Percentiles rank a stretch among this genome's conserved stretches.
These are phyloP conservation scores for Hydrocynus forskahlii DNA, from an alignment of 2,797 vertebrate species.

Conservation along the genomic window DNA sequence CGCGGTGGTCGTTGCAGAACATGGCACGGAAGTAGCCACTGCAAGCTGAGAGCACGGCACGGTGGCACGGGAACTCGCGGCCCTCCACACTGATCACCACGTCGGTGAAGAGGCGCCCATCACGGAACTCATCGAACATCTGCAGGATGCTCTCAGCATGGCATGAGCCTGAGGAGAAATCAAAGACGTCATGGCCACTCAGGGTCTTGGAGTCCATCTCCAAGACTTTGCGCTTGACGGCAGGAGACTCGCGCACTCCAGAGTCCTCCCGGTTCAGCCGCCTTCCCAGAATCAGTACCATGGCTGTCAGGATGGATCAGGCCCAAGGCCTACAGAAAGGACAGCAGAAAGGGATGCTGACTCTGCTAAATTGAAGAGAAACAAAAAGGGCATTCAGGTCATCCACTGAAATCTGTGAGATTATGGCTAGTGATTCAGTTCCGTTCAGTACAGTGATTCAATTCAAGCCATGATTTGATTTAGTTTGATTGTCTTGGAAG, in stretches of 20 bases:
- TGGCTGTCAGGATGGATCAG: slow-evolving; percentile 72
- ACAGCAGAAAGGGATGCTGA: slow-evolving; percentile 7
- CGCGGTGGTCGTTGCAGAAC: slow-evolving; percentile 97
- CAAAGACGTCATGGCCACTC: slow-evolving; percentile 87
- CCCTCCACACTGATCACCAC: slow-evolving; percentile 98
- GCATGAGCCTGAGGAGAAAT: slow-evolving; percentile 92
- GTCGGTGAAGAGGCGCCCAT: slow-evolving; percentile 93
- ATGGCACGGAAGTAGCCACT: slow-evolving; percentile 98
- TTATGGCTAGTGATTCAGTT: too few relatives aligned
- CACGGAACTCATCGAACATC: slow-evolving; percentile 96
- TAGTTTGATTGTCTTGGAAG: too few relatives aligned
- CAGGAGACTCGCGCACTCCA: slow-evolving; percentile 91
- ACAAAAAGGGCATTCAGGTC: slow-evolving; percentile 4
- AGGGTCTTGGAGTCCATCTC: slow-evolving; percentile 92
- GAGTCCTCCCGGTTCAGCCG: slow-evolving; percentile 93
- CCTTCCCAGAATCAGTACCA: slow-evolving; percentile 98
- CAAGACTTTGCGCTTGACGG: slow-evolving; percentile 89
- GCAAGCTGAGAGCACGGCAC: slow-evolving; percentile 94
- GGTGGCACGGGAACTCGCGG: slow-evolving; percentile 95
- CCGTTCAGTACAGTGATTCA: too few relatives aligned
- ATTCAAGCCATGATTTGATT: not conserved
- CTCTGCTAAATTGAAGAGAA: slow-evolving; percentile 15
- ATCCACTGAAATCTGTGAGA: not conserved
- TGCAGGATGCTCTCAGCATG: slow-evolving; percentile 95
- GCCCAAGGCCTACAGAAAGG: slow-evolving; percentile 38